Evolutionary conservation across 2,113 vertebrate genomes (phyloP), one percentile per base, ranked within the genome.

Genomic region (Aphelocoma coerulescens): DNA sequence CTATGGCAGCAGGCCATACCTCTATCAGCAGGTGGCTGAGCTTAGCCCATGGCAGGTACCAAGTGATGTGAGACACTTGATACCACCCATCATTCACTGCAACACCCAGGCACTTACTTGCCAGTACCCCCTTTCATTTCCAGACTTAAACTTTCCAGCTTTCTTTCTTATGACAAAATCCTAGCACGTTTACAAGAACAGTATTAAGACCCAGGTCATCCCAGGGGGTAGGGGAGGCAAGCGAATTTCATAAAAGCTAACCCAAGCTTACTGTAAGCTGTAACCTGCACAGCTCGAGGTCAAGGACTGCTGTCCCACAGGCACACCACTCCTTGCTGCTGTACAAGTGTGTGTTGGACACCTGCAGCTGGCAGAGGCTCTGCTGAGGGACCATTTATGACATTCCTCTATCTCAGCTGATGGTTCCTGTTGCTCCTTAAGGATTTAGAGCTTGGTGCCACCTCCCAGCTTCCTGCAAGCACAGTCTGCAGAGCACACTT

Each of bases 181-280:
- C 62, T 61, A 78, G 48, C 39, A 67, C 0, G 0, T 48, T 63
- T 41, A 27, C 11, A 85, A 68, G 16, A 57, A 41, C 4, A 1
- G 3, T 35, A 49, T 57, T 48, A 83, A 83, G 54, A 76, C 15
- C 5, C 71, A 83, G 43, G 30, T 79, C 43, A 65, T 28, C 16
- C 35, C 23, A 54, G 32, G 14, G 20, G 10, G 6, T 13, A 3
- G 11, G 30, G 16, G 12, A 86, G 12, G 51, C 22, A 55, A 78
- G 27, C 5, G 4, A 24, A 68, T 68, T 72, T 79, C 35, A 52
- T 44, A 61, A 52, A 63, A 82, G 22, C n/a, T 27, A 33, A 88
- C 49, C 55, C 63, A 86, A 49, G 49, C 5, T 74, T 43, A 59
- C 48, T 15, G 15, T 46, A 52, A 71, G 28, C 33, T 76, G 49